Percentiles rank a stretch among this genome's conserved stretches.
phyloP scores from a whole-genome alignment of 2,797 vertebrate species.

The Pseudochirops cupreus region DNA sequence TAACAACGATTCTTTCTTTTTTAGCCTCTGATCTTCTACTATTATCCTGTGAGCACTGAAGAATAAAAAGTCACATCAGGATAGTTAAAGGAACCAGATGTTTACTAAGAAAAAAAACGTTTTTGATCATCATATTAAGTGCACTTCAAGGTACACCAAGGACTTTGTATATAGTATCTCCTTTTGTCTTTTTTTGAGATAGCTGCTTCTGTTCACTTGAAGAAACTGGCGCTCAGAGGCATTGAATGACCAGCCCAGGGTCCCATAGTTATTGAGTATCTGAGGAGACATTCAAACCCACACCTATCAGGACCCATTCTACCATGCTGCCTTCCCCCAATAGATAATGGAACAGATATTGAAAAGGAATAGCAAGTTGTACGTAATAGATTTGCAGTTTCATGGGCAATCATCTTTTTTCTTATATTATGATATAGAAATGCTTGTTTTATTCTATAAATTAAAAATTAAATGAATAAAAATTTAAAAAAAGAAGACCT shows the following conservation, averaged over 20 bases:
- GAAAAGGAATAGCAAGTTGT: too few species aligned
- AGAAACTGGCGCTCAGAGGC: not conserved
- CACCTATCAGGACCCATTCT: not conserved
- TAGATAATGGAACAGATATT: not conserved
- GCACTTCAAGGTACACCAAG: not conserved
- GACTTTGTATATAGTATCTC: not conserved
- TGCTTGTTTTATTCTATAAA: too few species aligned
- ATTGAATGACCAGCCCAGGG: not conserved
- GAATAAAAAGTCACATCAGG: slow-evolving; percentile 31
- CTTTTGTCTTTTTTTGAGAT: not conserved
- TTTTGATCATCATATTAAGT: not conserved
- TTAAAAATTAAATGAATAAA: too few species aligned
- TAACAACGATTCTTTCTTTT: not conserved
- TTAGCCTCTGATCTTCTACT: not conserved
- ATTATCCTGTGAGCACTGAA: not conserved
- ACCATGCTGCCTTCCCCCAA: not conserved
- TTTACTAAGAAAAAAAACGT: not conserved
- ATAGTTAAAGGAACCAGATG: not conserved
- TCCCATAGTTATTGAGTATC: not conserved
- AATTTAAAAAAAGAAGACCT: too few species aligned
- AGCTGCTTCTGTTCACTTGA: not conserved
- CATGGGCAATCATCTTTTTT: too few species aligned
- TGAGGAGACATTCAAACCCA: not conserved
- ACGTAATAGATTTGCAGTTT: too few species aligned
- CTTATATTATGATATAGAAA: too few species aligned